Percentiles rank a stretch among this genome's conserved stretches.
These are phyloP conservation scores for Trichoplax adhaerens DNA, from an alignment of 37 sponge, comb jelly and placozoan genomes.

Conservation along the genomic window DNA sequence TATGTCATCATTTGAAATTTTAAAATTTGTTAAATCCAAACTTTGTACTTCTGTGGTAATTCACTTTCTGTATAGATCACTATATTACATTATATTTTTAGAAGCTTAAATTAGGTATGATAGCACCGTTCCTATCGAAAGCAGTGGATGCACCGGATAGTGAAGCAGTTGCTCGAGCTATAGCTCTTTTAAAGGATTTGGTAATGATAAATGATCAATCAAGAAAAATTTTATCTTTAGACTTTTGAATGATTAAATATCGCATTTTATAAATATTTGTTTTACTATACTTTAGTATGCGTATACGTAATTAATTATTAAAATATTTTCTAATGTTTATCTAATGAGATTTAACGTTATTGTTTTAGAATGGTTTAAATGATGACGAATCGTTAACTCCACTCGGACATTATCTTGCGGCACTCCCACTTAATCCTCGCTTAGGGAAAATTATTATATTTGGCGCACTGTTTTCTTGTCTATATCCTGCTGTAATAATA, in stretches of 20 bases:
- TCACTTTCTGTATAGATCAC: neutral
- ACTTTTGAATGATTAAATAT: too few species aligned
- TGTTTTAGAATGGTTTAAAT: constrained; percentile 45
- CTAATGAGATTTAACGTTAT: too few species aligned
- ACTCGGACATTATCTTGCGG: constrained; percentile 66
- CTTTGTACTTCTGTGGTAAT: neutral
- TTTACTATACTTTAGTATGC: too few species aligned
- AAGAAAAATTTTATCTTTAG: too few species aligned
- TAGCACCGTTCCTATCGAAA: constrained; percentile 26
- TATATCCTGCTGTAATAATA: constrained; percentile 60
- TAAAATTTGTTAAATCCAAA: too few species aligned
- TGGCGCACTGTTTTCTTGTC: constrained; percentile 68
- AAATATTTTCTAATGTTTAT: too few species aligned
- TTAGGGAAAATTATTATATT: constrained; percentile 70
- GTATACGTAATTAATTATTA: too few species aligned
- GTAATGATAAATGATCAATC: constrained; percentile 7
- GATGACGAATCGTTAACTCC: constrained; percentile 56
- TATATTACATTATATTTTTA: neutral
- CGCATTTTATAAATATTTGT: too few species aligned
- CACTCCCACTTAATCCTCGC: constrained; percentile 63
- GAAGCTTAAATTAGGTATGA: constrained; percentile 43
- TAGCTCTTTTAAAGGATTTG: constrained; percentile 25
- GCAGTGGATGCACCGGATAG: constrained; percentile 44
- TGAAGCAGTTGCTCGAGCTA: constrained; percentile 22
- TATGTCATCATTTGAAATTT: too few species aligned